A percentile compares a stretch with the other conserved stretches of the same genome.
Evolutionary conservation across 1,140 invertebrate species (phyloP).

Genomic region (Drosophila leontia): DNA sequence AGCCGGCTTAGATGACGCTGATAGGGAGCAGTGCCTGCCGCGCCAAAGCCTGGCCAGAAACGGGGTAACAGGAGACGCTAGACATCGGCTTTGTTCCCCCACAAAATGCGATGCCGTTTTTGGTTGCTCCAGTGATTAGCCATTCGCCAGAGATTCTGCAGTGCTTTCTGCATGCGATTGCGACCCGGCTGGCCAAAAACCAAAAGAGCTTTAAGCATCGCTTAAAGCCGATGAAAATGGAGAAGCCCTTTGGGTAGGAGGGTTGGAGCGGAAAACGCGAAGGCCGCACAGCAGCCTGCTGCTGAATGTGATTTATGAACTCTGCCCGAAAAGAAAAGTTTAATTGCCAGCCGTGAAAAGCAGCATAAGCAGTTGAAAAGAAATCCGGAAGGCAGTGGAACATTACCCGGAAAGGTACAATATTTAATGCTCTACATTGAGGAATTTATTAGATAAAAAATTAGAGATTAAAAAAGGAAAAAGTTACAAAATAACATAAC

Average conservation of each 20-base stretch:
- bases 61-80: slow-evolving; percentile 32
- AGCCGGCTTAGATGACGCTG: slow-evolving; percentile 72
- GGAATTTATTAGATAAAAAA: background rate
- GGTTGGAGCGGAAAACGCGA: slow-evolving; percentile 1
- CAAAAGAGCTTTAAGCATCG: slow-evolving; percentile 30
- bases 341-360: slow-evolving; percentile 82
- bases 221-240: slow-evolving; percentile 39
- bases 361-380: slow-evolving; percentile 67
- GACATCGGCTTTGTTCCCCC: slow-evolving; percentile 52
- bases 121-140: slow-evolving; percentile 68
- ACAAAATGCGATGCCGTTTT: slow-evolving; percentile 53
- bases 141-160: slow-evolving; percentile 32
- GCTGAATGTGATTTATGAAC: slow-evolving; percentile 83
- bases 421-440: slow-evolving; percentile 18
- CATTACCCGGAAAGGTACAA: background rate
- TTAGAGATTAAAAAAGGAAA: background rate
- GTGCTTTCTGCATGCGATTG: slow-evolving; percentile 25
- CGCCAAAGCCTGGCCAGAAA: slow-evolving; percentile 16
- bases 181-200: slow-evolving; percentile 6
- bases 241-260: slow-evolving; percentile 2
- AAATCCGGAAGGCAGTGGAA: slow-evolving; percentile 33
- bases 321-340: slow-evolving; percentile 76
- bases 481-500: background rate
- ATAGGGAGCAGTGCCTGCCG: slow-evolving; percentile 41
- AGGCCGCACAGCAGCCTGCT: slow-evolving; percentile 50